These are phyloP conservation scores for Stenolophus ochropezus DNA, from an alignment of 2,888 invertebrate genomes.

Conservation along the genomic window DNA sequence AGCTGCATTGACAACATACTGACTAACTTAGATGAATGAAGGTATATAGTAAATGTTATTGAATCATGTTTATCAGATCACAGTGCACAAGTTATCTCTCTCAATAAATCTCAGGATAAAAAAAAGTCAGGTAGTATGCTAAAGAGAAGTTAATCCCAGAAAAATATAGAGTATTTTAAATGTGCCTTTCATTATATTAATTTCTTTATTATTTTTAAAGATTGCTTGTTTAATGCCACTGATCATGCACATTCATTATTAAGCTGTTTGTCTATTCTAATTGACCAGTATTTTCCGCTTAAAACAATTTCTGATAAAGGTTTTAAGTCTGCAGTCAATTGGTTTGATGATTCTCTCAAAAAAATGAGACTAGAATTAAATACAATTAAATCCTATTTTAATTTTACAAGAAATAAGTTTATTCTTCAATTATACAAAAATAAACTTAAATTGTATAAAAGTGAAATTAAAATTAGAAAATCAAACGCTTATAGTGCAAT, in stretches of 20 bases:
- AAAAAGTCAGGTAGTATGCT: not conserved
- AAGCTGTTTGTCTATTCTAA: not conserved
- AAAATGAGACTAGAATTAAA: no score
- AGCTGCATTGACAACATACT: slow-evolving; percentile 10
- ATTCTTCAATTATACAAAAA: no score
- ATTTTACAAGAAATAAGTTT: no score
- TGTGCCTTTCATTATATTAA: not conserved
- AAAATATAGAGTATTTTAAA: no score
- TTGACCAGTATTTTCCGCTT: not conserved
- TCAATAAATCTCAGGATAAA: not conserved
- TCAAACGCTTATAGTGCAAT: not conserved
- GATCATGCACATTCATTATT: no score
- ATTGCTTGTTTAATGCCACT: not conserved
- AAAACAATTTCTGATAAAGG: not conserved
- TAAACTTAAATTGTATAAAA: not conserved
- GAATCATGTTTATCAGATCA: not conserved
- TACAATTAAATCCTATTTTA: no score
- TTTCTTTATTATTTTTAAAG: not conserved
- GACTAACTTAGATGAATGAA: not conserved
- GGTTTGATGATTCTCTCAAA: no score
- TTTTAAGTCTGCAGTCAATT: no score
- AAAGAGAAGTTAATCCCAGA: not conserved
- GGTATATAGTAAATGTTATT: not conserved
- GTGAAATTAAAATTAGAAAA: no score
- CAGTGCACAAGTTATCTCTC: not conserved